Percentiles rank a stretch among this genome's conserved stretches.
phyloP scores from a whole-genome alignment of 35 echinoderm and acorn worm genomes.

The Apostichopus parvimensis region DNA sequence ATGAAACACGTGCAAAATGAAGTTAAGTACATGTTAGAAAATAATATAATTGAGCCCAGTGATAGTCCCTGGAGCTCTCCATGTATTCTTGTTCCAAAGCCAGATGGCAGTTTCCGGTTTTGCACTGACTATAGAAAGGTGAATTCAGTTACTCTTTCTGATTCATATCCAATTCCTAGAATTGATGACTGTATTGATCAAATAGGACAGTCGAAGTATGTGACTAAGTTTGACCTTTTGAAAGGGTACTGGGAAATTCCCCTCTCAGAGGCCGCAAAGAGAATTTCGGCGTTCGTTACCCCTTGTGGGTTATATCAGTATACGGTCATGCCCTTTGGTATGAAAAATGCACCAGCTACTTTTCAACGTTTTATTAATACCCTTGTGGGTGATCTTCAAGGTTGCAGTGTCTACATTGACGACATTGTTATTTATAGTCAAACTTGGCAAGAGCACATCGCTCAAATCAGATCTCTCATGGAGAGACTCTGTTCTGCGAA shows the following conservation, averaged over 20 bases:
- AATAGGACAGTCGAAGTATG: conserved; percentile 29
- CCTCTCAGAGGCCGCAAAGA: conserved; percentile 24
- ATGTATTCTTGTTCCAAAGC: conserved; percentile 56
- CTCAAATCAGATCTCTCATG: neutral
- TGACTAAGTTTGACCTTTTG: conserved; percentile 27
- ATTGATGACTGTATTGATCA: conserved; percentile 47
- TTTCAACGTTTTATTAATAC: conserved; percentile 76
- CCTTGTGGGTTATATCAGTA: conserved; percentile 62
- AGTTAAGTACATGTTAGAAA: no score
- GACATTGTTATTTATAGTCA: conserved; percentile 68
- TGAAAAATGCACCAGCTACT: no score
- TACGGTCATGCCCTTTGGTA: conserved; percentile 76
- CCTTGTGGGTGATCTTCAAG: neutral
- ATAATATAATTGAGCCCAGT: conserved; percentile 59
- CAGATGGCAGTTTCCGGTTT: conserved; percentile 39
- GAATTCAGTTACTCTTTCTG: neutral
- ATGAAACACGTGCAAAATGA: no score
- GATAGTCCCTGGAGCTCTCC: conserved; percentile 42
- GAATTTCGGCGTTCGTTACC: conserved; percentile 75
- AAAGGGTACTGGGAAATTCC: conserved; percentile 55
- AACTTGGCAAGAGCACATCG: conserved; percentile 60
- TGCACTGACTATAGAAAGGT: conserved; percentile 47
- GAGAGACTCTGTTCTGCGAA: conserved; percentile 50
- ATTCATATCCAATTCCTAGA: conserved; percentile 20
- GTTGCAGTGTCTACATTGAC: conserved; percentile 68